Base-by-base conservation (phyloP, 2,888 invertebrate genomes). In the Hermodice carunculata region DNA sequence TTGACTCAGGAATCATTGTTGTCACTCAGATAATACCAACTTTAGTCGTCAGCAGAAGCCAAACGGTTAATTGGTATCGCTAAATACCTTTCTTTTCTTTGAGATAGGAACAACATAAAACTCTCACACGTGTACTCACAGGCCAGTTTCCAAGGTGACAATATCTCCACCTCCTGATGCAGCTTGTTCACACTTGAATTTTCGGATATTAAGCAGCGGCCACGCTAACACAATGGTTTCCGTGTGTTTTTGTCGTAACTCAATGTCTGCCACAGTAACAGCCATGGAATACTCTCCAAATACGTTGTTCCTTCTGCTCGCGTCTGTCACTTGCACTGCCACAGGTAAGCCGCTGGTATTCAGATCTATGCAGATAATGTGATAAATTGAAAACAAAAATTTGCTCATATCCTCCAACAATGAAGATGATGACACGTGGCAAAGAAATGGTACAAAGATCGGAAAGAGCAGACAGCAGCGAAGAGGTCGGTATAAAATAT, bases 171-270 rank as follows among this genome's bases (percentile, higher is more conserved):
- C 42, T n/a, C 42, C 29, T 29, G 40, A 40, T 22, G 40, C 54
- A 17, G 42, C 42, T 3, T 54, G 42, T 24, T 54, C 54, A 6
- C 34, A 6, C 28, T 42, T 37, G 24, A 54, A 54, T 37, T 54
- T 40, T 19, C 54, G 40, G 54, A 54, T 54, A 43, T 54, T 26
- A n/a, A 54, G 17, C 14, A 54, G 26, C 6, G 17, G 28, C 54
- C 54, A 54, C n/a, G n/a, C n/a, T 19, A 54, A n/a, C 17, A 54
- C 26, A 17, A 42, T 43, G 17, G 42, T 2, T 29, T 54, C 42
- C n/a, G 11, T n/a, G 17, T 54, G 42, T 1, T 2, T n/a, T 42
- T 28, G 22, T 17, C 54, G 40, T 43, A 54, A 17, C 8, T 28
- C 40, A 19, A 54, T 54, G 42, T 6, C 26, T 11, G 40, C 42